These are phyloP conservation scores for Isoperla grammatica DNA, from an alignment of 2,888 invertebrate species.

Conservation along the genomic window DNA sequence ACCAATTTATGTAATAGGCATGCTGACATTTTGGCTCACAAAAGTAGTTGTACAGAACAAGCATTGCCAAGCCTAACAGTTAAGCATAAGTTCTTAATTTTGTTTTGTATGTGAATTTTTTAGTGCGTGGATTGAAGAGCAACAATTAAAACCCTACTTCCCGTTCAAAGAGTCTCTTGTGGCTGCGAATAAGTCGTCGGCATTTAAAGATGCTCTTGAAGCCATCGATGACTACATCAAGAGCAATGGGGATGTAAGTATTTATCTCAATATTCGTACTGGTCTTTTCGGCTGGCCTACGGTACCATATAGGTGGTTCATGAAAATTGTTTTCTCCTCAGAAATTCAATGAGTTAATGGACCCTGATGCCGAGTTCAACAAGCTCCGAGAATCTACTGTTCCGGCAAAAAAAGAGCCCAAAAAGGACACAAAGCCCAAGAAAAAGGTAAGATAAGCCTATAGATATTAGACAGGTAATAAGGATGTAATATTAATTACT, in stretches of 20 bases:
- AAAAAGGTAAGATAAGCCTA: slow-evolving; percentile 9
- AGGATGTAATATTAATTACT: too few relatives aligned
- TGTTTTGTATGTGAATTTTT: slow-evolving; percentile 34
- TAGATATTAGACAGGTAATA: too few relatives aligned
- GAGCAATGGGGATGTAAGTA: slow-evolving; percentile 58
- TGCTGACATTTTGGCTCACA: too few relatives aligned
- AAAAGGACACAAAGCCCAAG: slow-evolving; percentile 39
- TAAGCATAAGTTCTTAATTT: too few relatives aligned
- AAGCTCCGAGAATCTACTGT: slow-evolving; percentile 55
- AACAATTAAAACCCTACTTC: slow-evolving; percentile 74
- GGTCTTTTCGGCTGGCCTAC: too few relatives aligned
- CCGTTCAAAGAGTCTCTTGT: slow-evolving; percentile 71
- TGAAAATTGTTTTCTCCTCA: slow-evolving; percentile 33
- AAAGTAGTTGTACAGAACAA: too few relatives aligned
- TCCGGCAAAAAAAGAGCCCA: slow-evolving; percentile 44
- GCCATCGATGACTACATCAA: slow-evolving; percentile 57
- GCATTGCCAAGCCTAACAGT: too few relatives aligned
- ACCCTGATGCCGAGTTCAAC: slow-evolving; percentile 66
- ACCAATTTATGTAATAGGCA: too few relatives aligned
- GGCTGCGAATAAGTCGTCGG: slow-evolving; percentile 66
- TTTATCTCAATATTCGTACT: neutral
- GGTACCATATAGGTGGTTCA: too few relatives aligned
- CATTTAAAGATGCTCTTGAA: slow-evolving; percentile 71
- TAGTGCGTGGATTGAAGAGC: slow-evolving; percentile 88
- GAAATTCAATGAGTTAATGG: slow-evolving; percentile 48